Evolutionary conservation across 2,113 vertebrate genomes (phyloP).

Genomic region (Gadus macrocephalus): DNA sequence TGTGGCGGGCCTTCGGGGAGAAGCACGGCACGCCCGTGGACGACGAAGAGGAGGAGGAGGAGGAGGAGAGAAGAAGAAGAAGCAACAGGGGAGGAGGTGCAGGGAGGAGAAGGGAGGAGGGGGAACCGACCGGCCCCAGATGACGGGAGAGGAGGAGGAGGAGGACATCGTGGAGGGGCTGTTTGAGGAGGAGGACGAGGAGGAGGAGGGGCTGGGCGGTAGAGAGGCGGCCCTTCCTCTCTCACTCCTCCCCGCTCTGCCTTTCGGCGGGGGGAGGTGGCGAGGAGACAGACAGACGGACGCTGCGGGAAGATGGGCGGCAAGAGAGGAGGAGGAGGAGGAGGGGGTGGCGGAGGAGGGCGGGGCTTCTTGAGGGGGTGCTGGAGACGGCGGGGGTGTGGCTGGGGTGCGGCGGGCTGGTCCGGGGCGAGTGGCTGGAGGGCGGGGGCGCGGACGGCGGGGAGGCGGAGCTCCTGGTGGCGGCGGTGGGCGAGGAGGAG

Average conservation of each 20-base stretch:
- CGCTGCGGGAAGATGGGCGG: constrained; percentile 17
- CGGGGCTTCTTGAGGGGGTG: constrained; percentile 45
- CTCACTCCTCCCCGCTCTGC: constrained; percentile 48
- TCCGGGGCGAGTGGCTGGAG: constrained; percentile 62
- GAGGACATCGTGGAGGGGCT: constrained; percentile 46
- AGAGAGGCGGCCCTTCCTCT: constrained; percentile 28
- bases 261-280: constrained; percentile 39
- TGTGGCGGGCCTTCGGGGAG: constrained; percentile 71
- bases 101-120: constrained; percentile 15
- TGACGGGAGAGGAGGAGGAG: constrained; percentile 41
- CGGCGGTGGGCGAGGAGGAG: constrained; percentile 48
- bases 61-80: constrained; percentile 31
- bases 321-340: constrained; percentile 23
- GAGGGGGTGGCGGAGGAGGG: constrained; percentile 31
- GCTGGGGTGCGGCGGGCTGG: constrained; percentile 64
- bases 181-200: constrained; percentile 48
- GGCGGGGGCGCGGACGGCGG: constrained; percentile 34
- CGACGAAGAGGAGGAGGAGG: constrained; percentile 46
- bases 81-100: constrained; percentile 38
- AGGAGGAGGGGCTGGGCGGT: constrained; percentile 41
- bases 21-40: constrained; percentile 40
- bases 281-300: constrained; percentile 5
- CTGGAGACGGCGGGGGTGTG: constrained; percentile 61
- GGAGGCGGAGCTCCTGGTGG: constrained; percentile 21
- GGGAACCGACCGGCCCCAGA: constrained; percentile 27